phyloP scores from a whole-genome alignment of 2,113 vertebrate species.

The Hippotragus niger region DNA sequence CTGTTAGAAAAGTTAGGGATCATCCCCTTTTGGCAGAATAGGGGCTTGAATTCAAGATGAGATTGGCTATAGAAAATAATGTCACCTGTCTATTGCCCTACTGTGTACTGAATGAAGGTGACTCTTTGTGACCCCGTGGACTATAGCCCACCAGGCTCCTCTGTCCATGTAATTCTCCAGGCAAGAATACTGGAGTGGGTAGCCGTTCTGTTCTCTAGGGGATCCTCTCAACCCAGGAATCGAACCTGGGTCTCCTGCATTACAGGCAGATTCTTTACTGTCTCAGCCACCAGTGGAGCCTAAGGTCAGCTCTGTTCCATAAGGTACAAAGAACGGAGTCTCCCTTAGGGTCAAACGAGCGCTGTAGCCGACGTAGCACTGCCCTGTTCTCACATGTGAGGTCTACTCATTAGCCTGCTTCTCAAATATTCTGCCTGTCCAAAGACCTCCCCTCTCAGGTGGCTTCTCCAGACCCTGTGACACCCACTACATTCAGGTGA shows the following conservation, averaged over 20 bases:
- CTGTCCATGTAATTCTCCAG: background rate
- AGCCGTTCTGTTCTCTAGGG: fast-evolving
- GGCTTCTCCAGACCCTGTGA: background rate
- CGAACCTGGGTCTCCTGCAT: background rate
- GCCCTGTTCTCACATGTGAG: background rate
- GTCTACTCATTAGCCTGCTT: background rate
- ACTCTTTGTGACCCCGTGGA: background rate
- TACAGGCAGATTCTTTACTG: background rate
- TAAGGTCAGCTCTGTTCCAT: background rate
- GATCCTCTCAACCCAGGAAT: background rate
- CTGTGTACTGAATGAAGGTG: background rate
- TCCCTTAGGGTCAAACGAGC: background rate
- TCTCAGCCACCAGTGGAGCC: background rate
- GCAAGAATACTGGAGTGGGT: background rate
- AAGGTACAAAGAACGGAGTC: background rate
- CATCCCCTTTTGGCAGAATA: background rate
- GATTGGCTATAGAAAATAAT: background rate
- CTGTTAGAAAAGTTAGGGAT: background rate
- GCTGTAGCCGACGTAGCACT: fast-evolving
- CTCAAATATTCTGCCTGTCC: background rate
- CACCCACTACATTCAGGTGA: background rate
- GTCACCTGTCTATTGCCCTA: background rate
- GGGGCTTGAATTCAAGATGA: background rate
- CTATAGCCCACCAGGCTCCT: background rate
- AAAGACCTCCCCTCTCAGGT: background rate